A percentile compares a stretch with the other conserved stretches of the same genome.
These are phyloP conservation scores for Notodromas monacha DNA, from an alignment of 2,888 invertebrate species.

Conservation along the genomic window DNA sequence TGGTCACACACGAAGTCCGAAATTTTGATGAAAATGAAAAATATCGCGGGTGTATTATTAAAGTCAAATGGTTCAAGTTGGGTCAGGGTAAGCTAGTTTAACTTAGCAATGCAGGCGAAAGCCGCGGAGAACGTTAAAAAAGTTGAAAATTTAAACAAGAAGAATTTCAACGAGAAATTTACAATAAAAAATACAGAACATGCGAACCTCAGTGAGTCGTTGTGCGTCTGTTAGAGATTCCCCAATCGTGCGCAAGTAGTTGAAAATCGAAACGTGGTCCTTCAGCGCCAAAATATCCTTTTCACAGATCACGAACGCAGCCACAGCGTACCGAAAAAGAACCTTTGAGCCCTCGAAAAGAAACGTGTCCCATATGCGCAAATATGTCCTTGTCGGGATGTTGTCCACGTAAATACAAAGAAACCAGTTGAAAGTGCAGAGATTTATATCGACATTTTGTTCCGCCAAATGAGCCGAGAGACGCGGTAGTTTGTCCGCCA, in stretches of 20 bases:
- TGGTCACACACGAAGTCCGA: too few species aligned
- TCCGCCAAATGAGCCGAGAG: constrained; percentile 17
- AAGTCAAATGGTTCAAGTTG: too few species aligned
- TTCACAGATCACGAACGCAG: constrained; percentile 20
- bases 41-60: too few species aligned
- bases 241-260: constrained; percentile 18
- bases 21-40: too few species aligned
- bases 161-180: constrained; percentile 5
- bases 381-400: constrained; percentile 19
- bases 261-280: constrained; percentile 19
- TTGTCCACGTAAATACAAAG: constrained; percentile 23
- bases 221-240: constrained; percentile 19
- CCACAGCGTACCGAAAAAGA: constrained; percentile 21
- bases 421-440: constrained; percentile 24
- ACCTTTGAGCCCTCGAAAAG: constrained; percentile 23
- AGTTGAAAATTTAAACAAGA: too few species aligned
- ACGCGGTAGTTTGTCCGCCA: constrained; percentile 20
- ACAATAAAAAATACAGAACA: background rate
- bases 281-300: constrained; percentile 17
- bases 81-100: too few species aligned
- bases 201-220: constrained; percentile 17
- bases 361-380: constrained; percentile 22
- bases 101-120: too few species aligned
- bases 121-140: too few species aligned
- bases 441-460: constrained; percentile 18